These are phyloP conservation scores for Tribolium madens DNA, from an alignment of 1,140 invertebrate species.

Conservation along the genomic window DNA sequence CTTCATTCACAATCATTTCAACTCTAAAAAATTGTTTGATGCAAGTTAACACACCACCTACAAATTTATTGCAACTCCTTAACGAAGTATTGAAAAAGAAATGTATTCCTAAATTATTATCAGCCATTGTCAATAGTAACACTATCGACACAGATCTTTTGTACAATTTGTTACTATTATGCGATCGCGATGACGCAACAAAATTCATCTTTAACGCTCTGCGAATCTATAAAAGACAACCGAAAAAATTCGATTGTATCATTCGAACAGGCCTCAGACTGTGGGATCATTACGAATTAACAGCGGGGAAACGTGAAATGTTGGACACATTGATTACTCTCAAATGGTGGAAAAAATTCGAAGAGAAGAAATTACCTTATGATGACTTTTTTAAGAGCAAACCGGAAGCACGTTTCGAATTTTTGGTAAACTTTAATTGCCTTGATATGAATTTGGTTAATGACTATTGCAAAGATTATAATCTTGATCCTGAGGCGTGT, in stretches of 20 bases:
- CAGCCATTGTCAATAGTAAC: constrained; percentile 38
- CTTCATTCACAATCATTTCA: constrained; percentile 46
- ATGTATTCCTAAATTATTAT: constrained; percentile 41
- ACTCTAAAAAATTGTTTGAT: constrained; percentile 15
- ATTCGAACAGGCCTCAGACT: constrained; percentile 46
- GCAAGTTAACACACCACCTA: not conserved
- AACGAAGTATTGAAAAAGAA: constrained; percentile 24
- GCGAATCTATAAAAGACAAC: constrained; percentile 50
- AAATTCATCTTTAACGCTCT: constrained; percentile 46
- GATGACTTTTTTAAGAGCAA: constrained; percentile 51
- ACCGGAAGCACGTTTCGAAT: constrained; percentile 49
- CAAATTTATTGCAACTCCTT: not conserved
- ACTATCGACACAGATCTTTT: constrained; percentile 47
- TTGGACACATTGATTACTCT: constrained; percentile 13
- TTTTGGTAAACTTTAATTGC: constrained; percentile 49
- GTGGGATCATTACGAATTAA: constrained; percentile 32
- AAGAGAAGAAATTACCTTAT: constrained; percentile 43
- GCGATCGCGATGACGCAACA: constrained; percentile 7
- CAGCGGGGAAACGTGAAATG: not conserved
- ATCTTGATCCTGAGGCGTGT: constrained; percentile 51
- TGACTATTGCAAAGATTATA: constrained; percentile 59
- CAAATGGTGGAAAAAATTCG: constrained; percentile 59
- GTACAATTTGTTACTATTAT: constrained; percentile 36
- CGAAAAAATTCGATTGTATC: constrained; percentile 52
- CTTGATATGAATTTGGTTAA: constrained; percentile 48